Conservation (phyloP, 2,888 invertebrate species). For the Eurois occulta region DNA sequence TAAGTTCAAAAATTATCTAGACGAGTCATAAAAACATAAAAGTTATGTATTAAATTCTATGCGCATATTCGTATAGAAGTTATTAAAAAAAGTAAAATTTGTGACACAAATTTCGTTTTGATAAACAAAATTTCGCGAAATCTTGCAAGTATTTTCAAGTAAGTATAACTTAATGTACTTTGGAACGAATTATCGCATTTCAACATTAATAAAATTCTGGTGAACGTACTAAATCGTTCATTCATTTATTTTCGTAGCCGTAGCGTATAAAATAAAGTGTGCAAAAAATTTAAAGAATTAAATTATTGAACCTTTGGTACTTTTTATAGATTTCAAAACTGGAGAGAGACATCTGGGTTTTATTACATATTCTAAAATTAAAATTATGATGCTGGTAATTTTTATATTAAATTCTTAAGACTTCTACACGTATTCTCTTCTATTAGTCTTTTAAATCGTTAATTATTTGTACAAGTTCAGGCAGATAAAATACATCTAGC, state of each 20-base stretch:
- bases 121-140: not conserved
- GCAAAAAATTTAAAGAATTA: not conserved
- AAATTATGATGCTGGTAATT: not conserved
- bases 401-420: not conserved
- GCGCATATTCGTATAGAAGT: not conserved
- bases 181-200: slow-evolving; percentile 12
- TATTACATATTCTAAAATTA: not conserved
- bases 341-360: not conserved
- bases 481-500: not conserved
- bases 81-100: not conserved
- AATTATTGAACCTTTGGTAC: not conserved
- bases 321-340: not conserved
- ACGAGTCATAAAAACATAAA: slow-evolving; percentile 2
- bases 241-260: not conserved
- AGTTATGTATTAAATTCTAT: slow-evolving; percentile 17
- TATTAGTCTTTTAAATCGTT: not conserved
- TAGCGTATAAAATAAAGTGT: not conserved
- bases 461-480: not conserved
- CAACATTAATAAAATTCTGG: not conserved
- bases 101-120: not conserved
- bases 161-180: slow-evolving; percentile 31
- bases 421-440: not conserved
- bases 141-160: slow-evolving; percentile 12
- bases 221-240: not conserved
- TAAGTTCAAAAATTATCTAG: not conserved